These are phyloP conservation scores for Plotosus lineatus DNA, from an alignment of 2,113 vertebrate genomes.

Conservation along the genomic window DNA sequence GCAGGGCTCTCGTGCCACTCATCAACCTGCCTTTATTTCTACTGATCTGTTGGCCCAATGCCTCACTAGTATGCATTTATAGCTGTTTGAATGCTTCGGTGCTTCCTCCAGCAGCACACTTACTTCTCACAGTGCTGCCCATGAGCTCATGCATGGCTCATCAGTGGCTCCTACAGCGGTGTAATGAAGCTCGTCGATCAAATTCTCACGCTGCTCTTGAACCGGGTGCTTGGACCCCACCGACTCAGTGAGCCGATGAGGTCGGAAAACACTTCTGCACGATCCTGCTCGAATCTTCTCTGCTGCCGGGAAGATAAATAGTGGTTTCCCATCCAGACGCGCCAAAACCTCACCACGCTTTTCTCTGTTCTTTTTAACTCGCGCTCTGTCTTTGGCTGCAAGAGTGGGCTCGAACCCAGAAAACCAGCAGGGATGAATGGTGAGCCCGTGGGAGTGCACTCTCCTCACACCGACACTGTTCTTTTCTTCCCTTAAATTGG, in stretches of 20 bases:
- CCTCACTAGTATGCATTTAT: constrained; percentile 13
- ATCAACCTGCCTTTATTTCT: constrained; percentile 38
- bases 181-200: constrained; percentile 54
- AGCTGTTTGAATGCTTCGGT: constrained; percentile 3
- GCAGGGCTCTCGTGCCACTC: constrained; percentile 30
- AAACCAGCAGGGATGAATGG: constrained; percentile 67
- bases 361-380: constrained; percentile 50
- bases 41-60: constrained; percentile 8
- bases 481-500: constrained; percentile 64
- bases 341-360: constrained; percentile 57
- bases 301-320: constrained; percentile 77
- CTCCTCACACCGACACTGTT: constrained; percentile 50
- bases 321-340: constrained; percentile 48
- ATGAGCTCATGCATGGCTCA: constrained; percentile 25
- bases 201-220: constrained; percentile 76
- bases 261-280: constrained; percentile 71
- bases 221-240: constrained; percentile 67
- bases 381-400: constrained; percentile 66
- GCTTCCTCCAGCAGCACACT: not conserved
- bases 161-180: not conserved
- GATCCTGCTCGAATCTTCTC: constrained; percentile 70
- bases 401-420: constrained; percentile 66
- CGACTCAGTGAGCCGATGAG: constrained; percentile 67
- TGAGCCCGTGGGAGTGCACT: constrained; percentile 70
- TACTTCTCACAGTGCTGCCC: not conserved